Conservation (phyloP, 2,888 invertebrate species). For the Oscheius sp. region DNA sequence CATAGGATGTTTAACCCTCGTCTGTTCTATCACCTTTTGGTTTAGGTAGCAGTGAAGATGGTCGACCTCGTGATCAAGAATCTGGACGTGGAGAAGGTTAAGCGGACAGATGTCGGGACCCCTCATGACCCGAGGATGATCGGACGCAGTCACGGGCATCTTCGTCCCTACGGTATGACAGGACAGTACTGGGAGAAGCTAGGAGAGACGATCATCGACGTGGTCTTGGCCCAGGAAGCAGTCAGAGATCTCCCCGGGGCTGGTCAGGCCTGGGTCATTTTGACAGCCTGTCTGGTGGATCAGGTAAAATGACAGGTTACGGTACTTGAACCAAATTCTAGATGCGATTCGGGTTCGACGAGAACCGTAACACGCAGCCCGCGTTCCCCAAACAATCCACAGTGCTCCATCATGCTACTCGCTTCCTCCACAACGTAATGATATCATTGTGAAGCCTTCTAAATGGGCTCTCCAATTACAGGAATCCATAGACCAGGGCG, state of each 20-base stretch:
- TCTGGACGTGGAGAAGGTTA: conserved; percentile 65
- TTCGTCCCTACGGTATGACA: conserved; percentile 70
- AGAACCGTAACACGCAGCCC: conserved; percentile 50
- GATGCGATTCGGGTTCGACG: conserved; percentile 69
- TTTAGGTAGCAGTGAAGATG: conserved; percentile 64
- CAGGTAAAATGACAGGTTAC: conserved; percentile 49
- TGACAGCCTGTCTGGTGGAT: conserved; percentile 72
- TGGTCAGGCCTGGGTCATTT: conserved; percentile 72
- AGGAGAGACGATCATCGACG: conserved; percentile 71
- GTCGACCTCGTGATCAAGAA: conserved; percentile 70
- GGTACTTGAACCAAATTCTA: conserved; percentile 16
- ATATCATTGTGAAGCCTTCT: too few species aligned
- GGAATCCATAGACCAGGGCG: conserved; percentile 23
- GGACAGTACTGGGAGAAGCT: conserved; percentile 71
- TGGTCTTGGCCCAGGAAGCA: conserved; percentile 69
- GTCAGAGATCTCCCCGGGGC: conserved; percentile 72
- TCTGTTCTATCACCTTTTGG: background rate
- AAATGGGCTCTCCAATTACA: background rate
- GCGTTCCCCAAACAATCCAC: conserved; percentile 52
- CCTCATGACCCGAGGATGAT: conserved; percentile 65
- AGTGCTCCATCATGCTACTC: conserved; percentile 62
- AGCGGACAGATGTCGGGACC: conserved; percentile 68
- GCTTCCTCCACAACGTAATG: conserved; percentile 39
- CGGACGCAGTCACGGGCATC: conserved; percentile 66
- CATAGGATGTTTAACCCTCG: too few species aligned